These are phyloP conservation scores for Plebejus anna DNA, from an alignment of 2,888 invertebrate species.

Conservation along the genomic window DNA sequence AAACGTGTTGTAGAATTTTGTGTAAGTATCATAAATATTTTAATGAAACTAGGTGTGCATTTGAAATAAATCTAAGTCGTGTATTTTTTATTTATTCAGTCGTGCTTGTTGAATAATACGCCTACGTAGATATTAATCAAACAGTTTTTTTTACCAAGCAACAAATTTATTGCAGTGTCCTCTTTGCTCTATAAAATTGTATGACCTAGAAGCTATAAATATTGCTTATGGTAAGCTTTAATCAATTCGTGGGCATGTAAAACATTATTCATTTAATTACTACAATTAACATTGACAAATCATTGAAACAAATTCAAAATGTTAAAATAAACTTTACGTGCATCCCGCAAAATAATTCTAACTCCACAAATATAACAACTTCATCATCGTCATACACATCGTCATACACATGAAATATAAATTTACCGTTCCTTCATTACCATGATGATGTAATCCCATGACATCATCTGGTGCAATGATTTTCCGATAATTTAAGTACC, in stretches of 20 bases:
- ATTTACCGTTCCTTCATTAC: background rate
- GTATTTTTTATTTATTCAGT: background rate
- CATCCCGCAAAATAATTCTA: background rate
- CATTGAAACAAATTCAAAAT: background rate
- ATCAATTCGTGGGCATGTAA: too few species aligned
- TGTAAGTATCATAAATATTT: background rate
- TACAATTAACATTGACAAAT: background rate
- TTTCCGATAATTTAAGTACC: background rate
- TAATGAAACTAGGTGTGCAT: constrained; percentile 6
- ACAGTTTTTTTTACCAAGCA: background rate
- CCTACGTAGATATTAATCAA: background rate
- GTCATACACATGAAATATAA: background rate
- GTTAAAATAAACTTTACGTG: background rate
- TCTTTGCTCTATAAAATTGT: too few species aligned
- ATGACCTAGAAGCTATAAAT: too few species aligned
- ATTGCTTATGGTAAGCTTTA: too few species aligned
- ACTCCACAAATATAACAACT: background rate
- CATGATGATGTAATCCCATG: background rate
- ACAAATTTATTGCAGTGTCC: too few species aligned
- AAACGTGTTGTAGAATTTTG: constrained; percentile 20
- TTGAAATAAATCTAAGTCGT: background rate
- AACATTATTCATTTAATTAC: background rate
- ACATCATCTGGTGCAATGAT: background rate
- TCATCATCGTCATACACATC: background rate
- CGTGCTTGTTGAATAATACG: background rate